Evolutionary conservation across 1,140 invertebrate genomes (phyloP).

Genomic region (Muscidifurax raptorellus): DNA sequence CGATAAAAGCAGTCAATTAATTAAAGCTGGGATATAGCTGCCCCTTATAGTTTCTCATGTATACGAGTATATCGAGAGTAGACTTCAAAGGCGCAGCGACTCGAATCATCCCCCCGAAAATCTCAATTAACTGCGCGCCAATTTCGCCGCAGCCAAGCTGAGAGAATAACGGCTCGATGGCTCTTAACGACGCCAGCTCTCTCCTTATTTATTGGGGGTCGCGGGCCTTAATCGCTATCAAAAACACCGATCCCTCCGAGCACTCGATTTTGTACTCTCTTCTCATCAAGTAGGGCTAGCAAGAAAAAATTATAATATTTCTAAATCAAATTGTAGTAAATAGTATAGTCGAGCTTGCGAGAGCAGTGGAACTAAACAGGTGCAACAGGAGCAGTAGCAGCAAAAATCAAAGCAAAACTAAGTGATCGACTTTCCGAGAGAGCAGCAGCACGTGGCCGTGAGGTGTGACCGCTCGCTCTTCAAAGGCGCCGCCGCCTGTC

Average conservation of each 20-base stretch:
- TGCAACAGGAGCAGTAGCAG: background rate
- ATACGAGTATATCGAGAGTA: background rate
- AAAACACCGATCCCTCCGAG: slow-evolving; percentile 33
- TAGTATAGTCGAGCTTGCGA: background rate
- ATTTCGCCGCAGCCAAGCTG: slow-evolving; percentile 1
- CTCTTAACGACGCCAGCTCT: slow-evolving; percentile 33
- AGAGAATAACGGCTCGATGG: background rate
- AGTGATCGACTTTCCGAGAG: background rate
- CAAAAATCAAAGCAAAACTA: background rate
- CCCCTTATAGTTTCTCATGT: background rate
- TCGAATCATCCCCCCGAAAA: slow-evolving; percentile 25
- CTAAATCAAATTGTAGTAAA: too few species aligned
- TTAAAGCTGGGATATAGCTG: too few species aligned
- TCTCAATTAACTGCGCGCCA: slow-evolving; percentile 35
- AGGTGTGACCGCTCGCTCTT: background rate
- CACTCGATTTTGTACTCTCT: slow-evolving; percentile 32
- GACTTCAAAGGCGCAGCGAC: background rate
- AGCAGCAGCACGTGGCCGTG: background rate
- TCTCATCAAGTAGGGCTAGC: too few species aligned
- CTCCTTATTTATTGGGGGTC: slow-evolving; percentile 44
- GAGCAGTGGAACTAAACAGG: background rate
- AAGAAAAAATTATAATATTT: too few species aligned
- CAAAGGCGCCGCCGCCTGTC: slow-evolving; percentile 29
- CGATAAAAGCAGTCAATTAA: slow-evolving; percentile 18
- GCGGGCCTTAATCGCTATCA: slow-evolving; percentile 43